phyloP scores from a whole-genome alignment of 2,113 vertebrate genomes.

The Saguinus midas region DNA sequence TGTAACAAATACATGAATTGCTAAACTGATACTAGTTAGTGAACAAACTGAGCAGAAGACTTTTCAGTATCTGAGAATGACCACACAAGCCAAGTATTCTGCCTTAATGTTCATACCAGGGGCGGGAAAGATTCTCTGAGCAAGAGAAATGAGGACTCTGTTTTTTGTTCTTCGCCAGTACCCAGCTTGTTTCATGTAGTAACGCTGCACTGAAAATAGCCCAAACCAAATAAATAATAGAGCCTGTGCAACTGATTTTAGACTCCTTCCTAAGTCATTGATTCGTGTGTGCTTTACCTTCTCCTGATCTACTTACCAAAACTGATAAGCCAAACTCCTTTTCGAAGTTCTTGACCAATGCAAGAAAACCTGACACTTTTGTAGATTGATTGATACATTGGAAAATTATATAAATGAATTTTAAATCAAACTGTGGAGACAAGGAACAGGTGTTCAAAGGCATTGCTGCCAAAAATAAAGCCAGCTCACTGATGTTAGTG shows the following conservation, averaged over 20 bases:
- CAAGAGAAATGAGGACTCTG: conserved; percentile 6
- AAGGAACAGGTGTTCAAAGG: background rate
- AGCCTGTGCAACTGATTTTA: background rate
- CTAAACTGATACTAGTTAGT: background rate
- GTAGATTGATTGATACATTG: background rate
- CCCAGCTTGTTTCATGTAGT: background rate
- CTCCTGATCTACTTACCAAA: background rate
- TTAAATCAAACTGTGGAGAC: background rate
- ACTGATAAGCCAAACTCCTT: background rate
- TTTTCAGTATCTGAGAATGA: background rate
- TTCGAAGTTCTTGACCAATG: background rate
- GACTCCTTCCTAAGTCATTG: background rate
- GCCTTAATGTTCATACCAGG: background rate
- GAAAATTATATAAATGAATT: background rate
- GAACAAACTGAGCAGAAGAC: background rate
- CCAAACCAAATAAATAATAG: background rate
- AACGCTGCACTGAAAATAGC: background rate
- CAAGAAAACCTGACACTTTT: background rate
- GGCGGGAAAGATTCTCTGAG: background rate
- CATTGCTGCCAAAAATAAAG: background rate
- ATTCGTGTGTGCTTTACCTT: background rate
- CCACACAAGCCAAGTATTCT: background rate
- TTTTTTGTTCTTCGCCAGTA: background rate
- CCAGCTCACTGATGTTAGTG: background rate
- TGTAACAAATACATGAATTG: background rate